Conservation (phyloP, 2,888 invertebrate species). For the Synanthedon myopaeformis region DNA sequence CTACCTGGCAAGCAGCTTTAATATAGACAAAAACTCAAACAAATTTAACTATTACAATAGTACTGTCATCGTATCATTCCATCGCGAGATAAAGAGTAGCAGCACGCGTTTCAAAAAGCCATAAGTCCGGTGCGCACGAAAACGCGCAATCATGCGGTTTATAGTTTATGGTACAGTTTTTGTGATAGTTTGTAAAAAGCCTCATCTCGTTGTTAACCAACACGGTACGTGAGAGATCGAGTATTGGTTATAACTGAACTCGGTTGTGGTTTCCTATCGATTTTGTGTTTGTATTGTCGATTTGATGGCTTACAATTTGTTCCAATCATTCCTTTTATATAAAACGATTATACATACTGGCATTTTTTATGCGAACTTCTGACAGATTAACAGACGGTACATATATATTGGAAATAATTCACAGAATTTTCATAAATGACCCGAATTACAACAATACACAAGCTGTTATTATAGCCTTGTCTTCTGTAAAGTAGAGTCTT, state of each 20-base stretch:
- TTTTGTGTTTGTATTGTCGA: background rate
- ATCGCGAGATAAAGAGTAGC: background rate
- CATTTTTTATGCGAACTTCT: too few relatives aligned
- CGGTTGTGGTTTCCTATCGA: constrained; percentile 1
- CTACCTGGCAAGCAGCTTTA: too few relatives aligned
- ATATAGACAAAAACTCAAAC: too few relatives aligned
- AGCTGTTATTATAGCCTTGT: too few relatives aligned
- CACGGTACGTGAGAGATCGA: constrained; percentile 33
- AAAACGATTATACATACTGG: background rate
- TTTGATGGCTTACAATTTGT: background rate
- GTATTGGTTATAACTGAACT: background rate
- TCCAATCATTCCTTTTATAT: background rate
- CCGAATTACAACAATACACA: too few relatives aligned
- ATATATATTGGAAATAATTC: too few relatives aligned
- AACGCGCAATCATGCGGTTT: constrained; percentile 47
- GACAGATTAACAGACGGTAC: too few relatives aligned
- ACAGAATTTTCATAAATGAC: too few relatives aligned
- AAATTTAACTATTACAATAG: too few relatives aligned
- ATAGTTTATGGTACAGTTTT: constrained; percentile 45
- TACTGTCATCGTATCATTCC: too few relatives aligned
- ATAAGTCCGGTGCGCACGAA: constrained; percentile 11
- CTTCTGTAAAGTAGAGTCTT: too few relatives aligned
- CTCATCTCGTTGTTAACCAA: constrained; percentile 43
- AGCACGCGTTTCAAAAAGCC: background rate
- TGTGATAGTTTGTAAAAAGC: constrained; percentile 41